A percentile compares a stretch with the other conserved stretches of the same genome.
phyloP scores from a whole-genome alignment of 2,797 vertebrate species.

The Pygocentrus nattereri region DNA sequence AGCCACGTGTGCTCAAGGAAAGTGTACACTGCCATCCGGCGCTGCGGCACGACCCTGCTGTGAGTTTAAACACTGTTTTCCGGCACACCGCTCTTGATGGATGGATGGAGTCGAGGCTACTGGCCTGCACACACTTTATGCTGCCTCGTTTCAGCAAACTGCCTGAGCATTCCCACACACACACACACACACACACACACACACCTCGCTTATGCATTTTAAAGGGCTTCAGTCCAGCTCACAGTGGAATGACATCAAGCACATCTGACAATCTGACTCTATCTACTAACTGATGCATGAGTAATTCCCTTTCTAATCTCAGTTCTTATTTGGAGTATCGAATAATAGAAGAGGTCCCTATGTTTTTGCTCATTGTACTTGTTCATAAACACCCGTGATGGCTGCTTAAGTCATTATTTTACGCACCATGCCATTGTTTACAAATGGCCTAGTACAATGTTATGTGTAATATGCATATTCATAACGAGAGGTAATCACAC shows the following conservation, averaged over 20 bases:
- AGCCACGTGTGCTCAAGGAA: conserved; percentile 21
- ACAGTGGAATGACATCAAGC: conserved; percentile 19
- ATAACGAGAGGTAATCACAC: conserved; percentile 7
- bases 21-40: conserved; percentile 7
- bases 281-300: not conserved
- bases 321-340: too few relatives aligned
- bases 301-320: not conserved
- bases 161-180: not conserved
- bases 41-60: conserved; percentile 33
- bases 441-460: not conserved
- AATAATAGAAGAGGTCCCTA: not conserved
- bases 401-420: not conserved
- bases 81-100: conserved; percentile 35
- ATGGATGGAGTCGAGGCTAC: conserved; percentile 35
- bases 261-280: conserved; percentile 10
- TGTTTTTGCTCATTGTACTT: not conserved
- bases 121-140: conserved; percentile 17
- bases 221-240: not conserved
- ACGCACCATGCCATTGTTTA: conserved; percentile 8
- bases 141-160: conserved; percentile 28
- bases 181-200: conserved; percentile 24
- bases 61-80: conserved; percentile 52
- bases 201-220: conserved; percentile 29
- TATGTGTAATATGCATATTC: conserved; percentile 18
- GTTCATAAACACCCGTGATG: not conserved